phyloP scores from a whole-genome alignment of 30 jellyfish, hydroid and myxozoan species.

The Sanderia malayensis region DNA sequence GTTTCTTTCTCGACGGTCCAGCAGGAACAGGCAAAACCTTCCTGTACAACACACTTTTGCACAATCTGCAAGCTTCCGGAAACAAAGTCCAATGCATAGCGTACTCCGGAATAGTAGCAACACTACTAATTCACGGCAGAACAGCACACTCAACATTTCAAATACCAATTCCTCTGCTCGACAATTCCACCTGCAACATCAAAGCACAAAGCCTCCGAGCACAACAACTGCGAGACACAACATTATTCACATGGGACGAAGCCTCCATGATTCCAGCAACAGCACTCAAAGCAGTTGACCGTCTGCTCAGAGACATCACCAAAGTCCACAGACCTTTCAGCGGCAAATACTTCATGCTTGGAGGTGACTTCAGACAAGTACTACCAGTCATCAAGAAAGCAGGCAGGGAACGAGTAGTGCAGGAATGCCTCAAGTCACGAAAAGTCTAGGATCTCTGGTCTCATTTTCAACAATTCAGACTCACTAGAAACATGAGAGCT shows the following conservation, averaged over 20 bases:
- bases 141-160: slow-evolving; percentile 15
- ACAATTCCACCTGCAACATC: not conserved
- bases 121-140: slow-evolving; percentile 1
- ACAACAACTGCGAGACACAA: not conserved
- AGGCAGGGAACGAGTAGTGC: not conserved
- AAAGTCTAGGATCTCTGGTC: not conserved
- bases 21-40: slow-evolving; percentile 13
- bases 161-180: slow-evolving; percentile 1
- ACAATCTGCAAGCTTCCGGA: slow-evolving; percentile 12
- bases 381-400: slow-evolving; percentile 7
- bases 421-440: not conserved
- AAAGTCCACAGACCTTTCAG: slow-evolving; percentile 12
- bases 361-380: slow-evolving; percentile 24
- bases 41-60: slow-evolving; percentile 17
- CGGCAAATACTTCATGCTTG: slow-evolving; percentile 3
- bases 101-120: not conserved
- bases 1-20: slow-evolving; percentile 8
- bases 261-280: slow-evolving; percentile 25
- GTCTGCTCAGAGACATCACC: slow-evolving; percentile 9
- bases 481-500: slow-evolving; percentile 9
- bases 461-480: slow-evolving; percentile 2
- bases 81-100: slow-evolving; percentile 8
- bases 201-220: not conserved
- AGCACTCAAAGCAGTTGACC: slow-evolving; percentile 11
- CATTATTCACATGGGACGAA: not conserved